Base-by-base conservation (phyloP, 1,140 invertebrate species). In the Acromyrmex heyeri region DNA sequence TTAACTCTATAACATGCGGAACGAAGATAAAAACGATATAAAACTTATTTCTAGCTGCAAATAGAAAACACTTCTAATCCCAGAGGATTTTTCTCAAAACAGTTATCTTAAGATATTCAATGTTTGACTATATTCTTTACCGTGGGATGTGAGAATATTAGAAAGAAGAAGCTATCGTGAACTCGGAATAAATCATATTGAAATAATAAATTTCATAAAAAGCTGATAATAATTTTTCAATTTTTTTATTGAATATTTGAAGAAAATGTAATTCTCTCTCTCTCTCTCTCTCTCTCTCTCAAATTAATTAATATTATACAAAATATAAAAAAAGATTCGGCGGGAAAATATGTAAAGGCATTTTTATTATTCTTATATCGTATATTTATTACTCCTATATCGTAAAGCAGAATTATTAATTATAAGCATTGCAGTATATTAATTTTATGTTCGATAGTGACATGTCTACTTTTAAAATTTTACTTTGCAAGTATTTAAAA, bases 61-160 rank as follows among this genome's bases (percentile, higher is more conserved):
- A 38, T 65, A 65, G 61, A 65, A 78, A 62, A 77, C 8, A n/a
- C n/a, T 62, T 27, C 16, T 57, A 73, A 18, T 75, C 5, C 3
- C 18, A 3, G 34, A 38, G 3, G 30, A 3, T 14, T 69, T 14
- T 44, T 24, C 12, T 38, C n/a, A 1, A 38, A 61, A 55, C 27
- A 30, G 34, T 12, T 21, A 18, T 59, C 44, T 34, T 61, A 59
- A n/a, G 8, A 34, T 7, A 18, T 12, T 59, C 18, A 14, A 10
- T 64, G 57, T 53, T 59, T 1, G 34, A 65, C 8, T 44, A 34
- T n/a, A 14, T 34, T 64, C 16, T 65, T 34, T 34, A 50, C 5
- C 1, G 21, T 34, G n/a, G 5, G 24, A 77, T 61, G 16, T 18
- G 14, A 62, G 8, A 18, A 38, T 1, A 27, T 38, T 38, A 1